These are phyloP conservation scores for Valencia hispanica DNA, from an alignment of 2,797 vertebrate genomes.

Conservation along the genomic window DNA sequence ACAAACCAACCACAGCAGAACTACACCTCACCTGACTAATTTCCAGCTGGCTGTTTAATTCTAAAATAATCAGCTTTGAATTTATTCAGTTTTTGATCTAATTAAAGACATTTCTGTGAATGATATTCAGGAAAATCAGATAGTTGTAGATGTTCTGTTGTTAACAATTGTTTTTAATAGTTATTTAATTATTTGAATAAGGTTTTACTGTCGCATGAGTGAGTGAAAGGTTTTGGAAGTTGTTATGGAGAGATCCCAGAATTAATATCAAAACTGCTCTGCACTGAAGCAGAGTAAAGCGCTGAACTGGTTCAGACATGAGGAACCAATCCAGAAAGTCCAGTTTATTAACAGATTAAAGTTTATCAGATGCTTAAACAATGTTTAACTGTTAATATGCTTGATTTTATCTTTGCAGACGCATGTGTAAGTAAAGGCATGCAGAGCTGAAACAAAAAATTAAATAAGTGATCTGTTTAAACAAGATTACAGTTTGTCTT, in stretches of 20 bases:
- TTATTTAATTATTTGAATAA: not conserved
- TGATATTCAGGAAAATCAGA: not conserved
- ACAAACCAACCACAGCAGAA: not conserved
- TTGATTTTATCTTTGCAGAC: not conserved
- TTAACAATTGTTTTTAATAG: not conserved
- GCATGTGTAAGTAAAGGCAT: not conserved
- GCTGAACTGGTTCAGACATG: slow-evolving; percentile 3
- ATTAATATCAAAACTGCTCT: not conserved
- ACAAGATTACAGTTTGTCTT: not conserved
- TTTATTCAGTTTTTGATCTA: not conserved
- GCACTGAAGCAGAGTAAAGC: not conserved
- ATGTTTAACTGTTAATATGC: not conserved
- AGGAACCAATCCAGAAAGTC: slow-evolving; percentile 10
- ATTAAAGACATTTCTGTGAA: not conserved
- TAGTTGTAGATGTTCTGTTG: not conserved
- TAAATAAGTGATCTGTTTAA: not conserved
- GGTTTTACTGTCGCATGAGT: not conserved
- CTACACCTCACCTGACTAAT: not conserved
- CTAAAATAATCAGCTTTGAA: not conserved
- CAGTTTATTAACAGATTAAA: slow-evolving; percentile 20
- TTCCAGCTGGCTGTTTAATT: not conserved
- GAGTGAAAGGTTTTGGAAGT: not conserved
- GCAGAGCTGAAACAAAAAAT: not conserved
- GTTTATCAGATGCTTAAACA: not conserved
- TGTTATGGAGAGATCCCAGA: not conserved